Conservation (phyloP, 1,140 invertebrate species). For the Gerris buenoi region DNA sequence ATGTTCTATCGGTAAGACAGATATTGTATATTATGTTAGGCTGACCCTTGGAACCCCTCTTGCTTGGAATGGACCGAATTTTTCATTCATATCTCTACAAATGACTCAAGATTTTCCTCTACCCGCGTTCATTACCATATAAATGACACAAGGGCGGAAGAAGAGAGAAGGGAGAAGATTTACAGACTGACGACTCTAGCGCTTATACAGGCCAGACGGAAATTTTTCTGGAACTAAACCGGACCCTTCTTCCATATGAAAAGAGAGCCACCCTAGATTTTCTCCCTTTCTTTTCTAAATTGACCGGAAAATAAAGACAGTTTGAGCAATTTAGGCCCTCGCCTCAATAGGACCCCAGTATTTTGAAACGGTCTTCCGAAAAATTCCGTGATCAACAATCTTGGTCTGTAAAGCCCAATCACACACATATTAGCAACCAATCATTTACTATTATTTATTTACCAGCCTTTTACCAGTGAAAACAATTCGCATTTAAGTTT, state of each 20-base stretch:
- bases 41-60: background rate
- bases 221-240: too few relatives aligned
- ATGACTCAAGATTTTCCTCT: constrained; percentile 14
- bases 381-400: too few relatives aligned
- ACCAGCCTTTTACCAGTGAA: too few relatives aligned
- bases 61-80: constrained; percentile 4
- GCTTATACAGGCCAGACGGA: too few relatives aligned
- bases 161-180: background rate
- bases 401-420: too few relatives aligned
- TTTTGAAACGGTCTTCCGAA: too few relatives aligned
- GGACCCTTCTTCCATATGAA: too few relatives aligned
- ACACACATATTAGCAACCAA: too few relatives aligned
- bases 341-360: background rate
- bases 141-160: constrained; percentile 13
- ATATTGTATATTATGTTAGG: background rate
- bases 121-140: constrained; percentile 15
- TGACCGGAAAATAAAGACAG: constrained; percentile 5
- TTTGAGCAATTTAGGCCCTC: background rate
- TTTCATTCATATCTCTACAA: constrained; percentile 18
- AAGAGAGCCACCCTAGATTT: background rate
- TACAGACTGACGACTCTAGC: background rate
- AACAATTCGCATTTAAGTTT: too few relatives aligned
- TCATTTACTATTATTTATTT: too few relatives aligned
- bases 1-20: background rate
- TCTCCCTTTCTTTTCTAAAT: background rate